phyloP scores from a whole-genome alignment of 2,888 invertebrate genomes.

The Colostygia pectinataria region DNA sequence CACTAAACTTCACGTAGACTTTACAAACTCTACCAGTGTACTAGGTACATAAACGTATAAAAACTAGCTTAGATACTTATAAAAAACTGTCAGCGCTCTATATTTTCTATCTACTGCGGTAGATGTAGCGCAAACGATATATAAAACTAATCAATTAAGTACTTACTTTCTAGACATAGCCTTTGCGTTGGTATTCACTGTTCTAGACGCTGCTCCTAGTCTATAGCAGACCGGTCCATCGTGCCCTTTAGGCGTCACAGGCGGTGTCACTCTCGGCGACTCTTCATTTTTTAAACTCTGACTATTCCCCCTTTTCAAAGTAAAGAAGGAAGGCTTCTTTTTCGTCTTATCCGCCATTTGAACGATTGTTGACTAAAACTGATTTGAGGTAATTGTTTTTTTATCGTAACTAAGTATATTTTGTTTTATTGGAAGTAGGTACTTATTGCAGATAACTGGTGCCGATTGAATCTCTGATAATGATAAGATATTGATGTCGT shows the following conservation, averaged over 20 bases:
- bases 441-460: conserved; percentile 15
- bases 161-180: conserved; percentile 61
- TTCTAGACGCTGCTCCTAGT: conserved; percentile 36
- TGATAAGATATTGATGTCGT: conserved; percentile 27
- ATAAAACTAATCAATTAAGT: conserved; percentile 36
- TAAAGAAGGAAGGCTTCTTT: conserved; percentile 64
- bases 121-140: too few species aligned
- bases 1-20: too few species aligned
- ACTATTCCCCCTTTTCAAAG: conserved; percentile 62
- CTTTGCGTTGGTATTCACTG: conserved; percentile 43
- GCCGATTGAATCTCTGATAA: conserved; percentile 31
- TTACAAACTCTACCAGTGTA: too few species aligned
- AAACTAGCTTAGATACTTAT: too few species aligned
- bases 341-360: conserved; percentile 69
- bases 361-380: conserved; percentile 36
- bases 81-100: too few species aligned
- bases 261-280: conserved; percentile 13
- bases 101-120: too few species aligned
- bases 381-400: conserved; percentile 31
- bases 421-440: conserved; percentile 23
- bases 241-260: conserved; percentile 15
- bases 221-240: conserved; percentile 34
- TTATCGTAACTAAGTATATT: conserved; percentile 19
- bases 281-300: conserved; percentile 44
- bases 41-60: too few species aligned